Percentiles rank a stretch among this genome's conserved stretches.
Conservation (phyloP, 2,113 vertebrate species). For the Malaclemys terrapin region DNA sequence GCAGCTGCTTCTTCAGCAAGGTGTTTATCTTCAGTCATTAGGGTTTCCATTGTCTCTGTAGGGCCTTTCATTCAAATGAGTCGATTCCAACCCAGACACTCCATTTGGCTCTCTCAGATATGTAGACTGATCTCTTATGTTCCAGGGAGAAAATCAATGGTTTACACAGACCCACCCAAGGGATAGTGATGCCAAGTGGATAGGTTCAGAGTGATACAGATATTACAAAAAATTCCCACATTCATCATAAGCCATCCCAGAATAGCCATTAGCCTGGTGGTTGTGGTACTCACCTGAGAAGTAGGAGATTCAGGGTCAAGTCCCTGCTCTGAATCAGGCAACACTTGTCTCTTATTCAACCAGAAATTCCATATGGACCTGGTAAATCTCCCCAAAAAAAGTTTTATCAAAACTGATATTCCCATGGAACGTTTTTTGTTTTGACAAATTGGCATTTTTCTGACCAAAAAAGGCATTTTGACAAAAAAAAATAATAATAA, state of each 20-base stretch:
- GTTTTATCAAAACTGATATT: neutral
- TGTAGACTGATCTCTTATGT: neutral
- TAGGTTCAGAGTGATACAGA: neutral
- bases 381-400: neutral
- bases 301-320: neutral
- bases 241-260: too few relatives aligned
- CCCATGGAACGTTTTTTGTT: neutral
- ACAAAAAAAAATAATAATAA: fast-evolving
- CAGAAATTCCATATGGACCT: neutral
- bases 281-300: neutral
- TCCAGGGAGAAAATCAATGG: neutral
- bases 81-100: too few relatives aligned
- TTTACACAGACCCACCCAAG: too few relatives aligned
- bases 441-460: neutral
- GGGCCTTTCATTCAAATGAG: neutral
- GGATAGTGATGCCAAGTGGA: neutral
- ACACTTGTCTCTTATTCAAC: neutral
- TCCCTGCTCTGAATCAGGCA: neutral
- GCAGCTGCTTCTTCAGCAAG: neutral
- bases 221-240: neutral
- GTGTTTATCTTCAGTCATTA: neutral
- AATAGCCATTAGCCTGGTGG: neutral
- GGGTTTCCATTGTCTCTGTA: neutral
- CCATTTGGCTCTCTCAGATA: neutral
- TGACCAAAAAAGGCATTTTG: neutral